phyloP scores from a whole-genome alignment of 2,113 vertebrate species.

The Sterrhoptilus dennistouni region DNA sequence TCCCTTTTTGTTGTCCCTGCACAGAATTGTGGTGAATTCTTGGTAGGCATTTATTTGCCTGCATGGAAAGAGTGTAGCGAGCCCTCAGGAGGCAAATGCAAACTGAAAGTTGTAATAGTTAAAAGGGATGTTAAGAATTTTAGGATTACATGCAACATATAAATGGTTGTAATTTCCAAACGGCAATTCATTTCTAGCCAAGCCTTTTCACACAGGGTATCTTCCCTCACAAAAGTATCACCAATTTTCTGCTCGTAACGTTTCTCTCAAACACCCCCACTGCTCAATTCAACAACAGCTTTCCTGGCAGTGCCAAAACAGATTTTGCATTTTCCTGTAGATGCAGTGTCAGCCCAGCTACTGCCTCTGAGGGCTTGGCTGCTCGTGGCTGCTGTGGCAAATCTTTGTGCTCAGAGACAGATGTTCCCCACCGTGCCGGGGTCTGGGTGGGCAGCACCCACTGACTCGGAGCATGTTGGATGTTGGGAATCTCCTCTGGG shows the following conservation, averaged over 20 bases:
- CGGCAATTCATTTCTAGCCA: background rate
- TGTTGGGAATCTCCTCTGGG: background rate
- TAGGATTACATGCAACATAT: background rate
- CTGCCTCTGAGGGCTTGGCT: background rate
- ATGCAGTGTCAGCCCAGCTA: background rate
- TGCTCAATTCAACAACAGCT: background rate
- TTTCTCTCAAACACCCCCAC: background rate
- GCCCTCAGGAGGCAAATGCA: background rate
- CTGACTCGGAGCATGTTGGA: fast-evolving
- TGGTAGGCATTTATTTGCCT: background rate
- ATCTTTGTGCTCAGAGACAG: background rate
- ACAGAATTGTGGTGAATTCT: background rate
- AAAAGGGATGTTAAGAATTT: background rate
- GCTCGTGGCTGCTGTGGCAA: background rate
- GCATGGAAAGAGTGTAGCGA: background rate
- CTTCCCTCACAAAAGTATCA: background rate
- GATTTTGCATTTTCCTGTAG: background rate
- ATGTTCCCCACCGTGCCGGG: background rate
- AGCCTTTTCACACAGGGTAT: background rate
- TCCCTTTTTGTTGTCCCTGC: background rate
- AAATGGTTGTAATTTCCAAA: background rate
- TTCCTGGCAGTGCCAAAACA: background rate
- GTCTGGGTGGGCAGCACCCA: background rate
- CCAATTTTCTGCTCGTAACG: background rate
- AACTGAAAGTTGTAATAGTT: background rate